These are phyloP conservation scores for Notechis scutatus DNA, from an alignment of 2,113 vertebrate genomes.

Conservation along the genomic window DNA sequence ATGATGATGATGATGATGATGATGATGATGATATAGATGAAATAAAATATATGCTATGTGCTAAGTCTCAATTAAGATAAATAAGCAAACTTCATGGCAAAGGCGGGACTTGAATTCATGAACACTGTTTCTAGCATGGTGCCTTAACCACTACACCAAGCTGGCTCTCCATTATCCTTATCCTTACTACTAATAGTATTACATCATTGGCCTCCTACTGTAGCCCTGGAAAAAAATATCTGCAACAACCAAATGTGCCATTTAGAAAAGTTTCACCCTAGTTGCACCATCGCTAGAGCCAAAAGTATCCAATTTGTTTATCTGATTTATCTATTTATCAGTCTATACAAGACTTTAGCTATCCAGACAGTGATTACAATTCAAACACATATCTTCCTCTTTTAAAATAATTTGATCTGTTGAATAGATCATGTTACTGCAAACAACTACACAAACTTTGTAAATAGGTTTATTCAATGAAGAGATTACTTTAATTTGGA, in stretches of 20 bases:
- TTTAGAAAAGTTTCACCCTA: neutral
- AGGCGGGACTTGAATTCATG: neutral
- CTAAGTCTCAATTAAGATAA: neutral
- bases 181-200: neutral
- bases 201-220: neutral
- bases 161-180: neutral
- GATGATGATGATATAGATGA: neutral
- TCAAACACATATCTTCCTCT: neutral
- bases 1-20: no score
- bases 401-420: neutral
- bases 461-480: neutral
- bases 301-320: neutral
- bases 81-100: neutral
- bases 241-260: neutral
- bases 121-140: neutral
- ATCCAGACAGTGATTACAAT: neutral
- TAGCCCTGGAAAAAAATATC: neutral
- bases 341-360: neutral
- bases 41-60: neutral
- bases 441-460: neutral
- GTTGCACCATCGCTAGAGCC: neutral
- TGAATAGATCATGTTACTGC: neutral
- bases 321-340: neutral
- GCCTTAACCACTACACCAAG: neutral
- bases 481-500: neutral